Evolutionary conservation across 2,113 vertebrate species (phyloP).

Genomic region (Mobula hypostoma): DNA sequence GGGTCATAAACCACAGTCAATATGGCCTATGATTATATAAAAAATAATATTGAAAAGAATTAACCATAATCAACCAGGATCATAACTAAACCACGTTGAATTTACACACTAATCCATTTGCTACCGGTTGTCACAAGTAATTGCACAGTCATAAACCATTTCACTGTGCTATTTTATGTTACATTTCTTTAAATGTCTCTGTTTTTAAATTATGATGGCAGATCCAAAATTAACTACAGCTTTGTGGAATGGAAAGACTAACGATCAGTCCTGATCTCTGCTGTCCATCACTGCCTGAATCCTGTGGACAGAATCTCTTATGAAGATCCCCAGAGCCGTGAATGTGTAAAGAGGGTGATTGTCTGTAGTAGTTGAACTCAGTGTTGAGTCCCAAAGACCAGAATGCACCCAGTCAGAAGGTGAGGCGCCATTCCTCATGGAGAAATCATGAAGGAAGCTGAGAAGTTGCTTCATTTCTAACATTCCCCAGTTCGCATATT

Average conservation of each 20-base stretch:
- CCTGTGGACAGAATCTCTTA: not conserved
- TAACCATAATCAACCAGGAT: not conserved
- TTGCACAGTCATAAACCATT: too few species aligned
- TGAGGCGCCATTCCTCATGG: too few species aligned
- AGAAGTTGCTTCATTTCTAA: too few species aligned
- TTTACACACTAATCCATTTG: not conserved
- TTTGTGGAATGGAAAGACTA: not conserved
- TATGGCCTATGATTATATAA: not conserved
- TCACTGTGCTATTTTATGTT: too few species aligned
- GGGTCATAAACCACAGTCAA: not conserved
- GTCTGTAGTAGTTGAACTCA: too few species aligned
- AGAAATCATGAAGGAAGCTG: too few species aligned
- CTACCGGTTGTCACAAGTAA: not conserved
- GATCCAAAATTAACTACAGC: not conserved
- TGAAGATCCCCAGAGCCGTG: not conserved
- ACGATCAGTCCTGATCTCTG: not conserved
- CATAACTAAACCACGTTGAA: not conserved
- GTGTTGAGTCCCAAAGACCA: too few species aligned
- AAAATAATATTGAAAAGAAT: not conserved
- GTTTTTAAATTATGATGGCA: not conserved
- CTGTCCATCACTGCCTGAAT: not conserved
- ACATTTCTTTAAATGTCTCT: too few species aligned
- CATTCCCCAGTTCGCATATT: too few species aligned
- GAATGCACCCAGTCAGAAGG: too few species aligned
- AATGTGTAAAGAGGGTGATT: too few species aligned